Evolutionary conservation across 2,888 invertebrate genomes (phyloP), one percentile per base, ranked within the genome.

Genomic region (Cataglyphis cursor): DNA sequence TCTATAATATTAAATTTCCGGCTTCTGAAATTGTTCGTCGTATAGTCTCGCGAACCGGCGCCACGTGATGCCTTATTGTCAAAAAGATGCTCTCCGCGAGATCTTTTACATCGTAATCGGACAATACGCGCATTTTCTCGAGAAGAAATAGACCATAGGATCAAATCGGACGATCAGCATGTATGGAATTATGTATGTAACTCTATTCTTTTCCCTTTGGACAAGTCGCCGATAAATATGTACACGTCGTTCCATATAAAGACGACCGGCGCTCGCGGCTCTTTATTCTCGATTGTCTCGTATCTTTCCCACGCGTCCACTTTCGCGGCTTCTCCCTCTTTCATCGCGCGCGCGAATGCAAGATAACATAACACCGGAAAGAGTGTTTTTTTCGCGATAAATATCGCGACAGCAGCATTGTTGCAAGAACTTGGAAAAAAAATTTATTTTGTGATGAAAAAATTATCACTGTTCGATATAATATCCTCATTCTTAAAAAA

Each of bases 281-380:
- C n/a, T n/a, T 89, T 89, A 87, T 89, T 82, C 73, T 44, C 51
- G 41, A 85, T 87, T 83, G 76, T 88, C 89, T 88, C 89, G 87
- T 85, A 85, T 66, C 87, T 90, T 91, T 91, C 91, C 87, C 90
- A 91, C 90, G 87, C 85, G 86, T 83, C 85, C 87, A 89, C 89
- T 89, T 90, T 91, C 89, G 64, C 41, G 54, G 38, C 59, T 54
- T 57, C 68, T 48, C 65, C 24, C n/a, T 68, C 70, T 68, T 82
- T 76, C 62, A 44, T 70, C 87, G n/a, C 24, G 1, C 24, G 24
- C 24, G 24, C 18, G 48, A 51, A 51, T 51, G 48, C n/a, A 8
- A 51, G n/a, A 51, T 51, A 51, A 51, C n/a, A 8, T 51, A 51
- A 51, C 8, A 51, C 48, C 48, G 48, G 48, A 51, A 51, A 51